Evolutionary conservation across 2,113 vertebrate genomes (phyloP), one percentile per base, ranked within the genome.

Genomic region (Solea solea): DNA sequence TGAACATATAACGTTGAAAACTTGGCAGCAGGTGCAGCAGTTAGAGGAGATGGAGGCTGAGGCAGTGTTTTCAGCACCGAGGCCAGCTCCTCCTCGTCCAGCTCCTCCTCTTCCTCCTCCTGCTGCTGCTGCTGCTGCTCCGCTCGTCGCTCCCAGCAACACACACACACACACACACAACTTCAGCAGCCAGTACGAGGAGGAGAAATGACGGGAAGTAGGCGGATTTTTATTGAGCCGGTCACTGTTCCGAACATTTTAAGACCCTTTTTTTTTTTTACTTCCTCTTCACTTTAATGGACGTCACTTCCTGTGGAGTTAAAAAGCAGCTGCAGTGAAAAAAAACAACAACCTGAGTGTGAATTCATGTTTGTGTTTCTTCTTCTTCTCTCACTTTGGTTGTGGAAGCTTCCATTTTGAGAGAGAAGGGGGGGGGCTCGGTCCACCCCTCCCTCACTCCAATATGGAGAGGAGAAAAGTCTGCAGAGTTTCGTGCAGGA

Each of bases 341-440:
- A 21, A 21, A 21, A 21, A 21, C 21, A 21, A 21, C 21, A 21
- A 21, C 21, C 21, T 21, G 21, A 21, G 44, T 5, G 44, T 45
- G 44, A 1, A 25, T 61, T 90, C 90, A 10, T 92, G 91, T 87
- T 4, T 48, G 91, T 93, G 89, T 51, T 94, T 64, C 45, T 58
- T 70, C 57, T 67, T 53, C 45, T 51, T 25, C 41, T 71, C 11
- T 73, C 70, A 80, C 65, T 82, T 95, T 93, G 88, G 92, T 95
- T 94, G 95, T 96, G 97, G 97, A 97, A 96, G 95, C 96, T 96
- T 97, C 97, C 97, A 98, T 99, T 97, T 97, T 96, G 95, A 95
- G 91, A 90, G 90, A 83, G 86, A 90, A 91, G 13, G 51, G 16
- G 84, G 92, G 92, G 93, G 92, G 94, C 94, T 3, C 93, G 94